Conservation (phyloP, 2,797 vertebrate genomes). For the Siniperca scherzeri region DNA sequence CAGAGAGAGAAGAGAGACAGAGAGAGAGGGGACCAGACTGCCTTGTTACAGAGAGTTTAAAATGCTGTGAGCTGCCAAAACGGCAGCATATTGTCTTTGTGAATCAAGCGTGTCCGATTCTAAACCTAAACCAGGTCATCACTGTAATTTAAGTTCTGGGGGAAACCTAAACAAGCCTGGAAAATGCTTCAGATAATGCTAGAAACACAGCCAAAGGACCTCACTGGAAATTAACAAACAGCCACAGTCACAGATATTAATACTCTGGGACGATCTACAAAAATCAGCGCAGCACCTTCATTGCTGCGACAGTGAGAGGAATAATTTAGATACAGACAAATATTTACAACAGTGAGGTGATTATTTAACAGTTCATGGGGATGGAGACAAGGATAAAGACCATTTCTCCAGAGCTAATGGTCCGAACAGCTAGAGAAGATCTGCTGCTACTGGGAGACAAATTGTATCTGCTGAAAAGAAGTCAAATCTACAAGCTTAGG, state of each 20-base stretch:
- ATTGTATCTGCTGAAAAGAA: neutral
- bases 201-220: slow-evolving; percentile 1
- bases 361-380: slow-evolving; percentile 35
- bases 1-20: neutral
- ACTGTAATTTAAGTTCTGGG: slow-evolving; percentile 44
- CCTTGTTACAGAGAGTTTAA: slow-evolving; percentile 34
- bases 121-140: slow-evolving; percentile 56
- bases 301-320: neutral
- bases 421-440: neutral
- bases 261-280: slow-evolving; percentile 6
- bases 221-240: slow-evolving; percentile 24
- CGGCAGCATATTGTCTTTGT: slow-evolving; percentile 61
- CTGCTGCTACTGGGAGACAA: slow-evolving; percentile 31
- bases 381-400: slow-evolving; percentile 31
- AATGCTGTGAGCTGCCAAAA: slow-evolving; percentile 54
- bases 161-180: slow-evolving; percentile 54
- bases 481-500: neutral
- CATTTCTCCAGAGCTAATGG: slow-evolving; percentile 4
- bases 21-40: neutral
- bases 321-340: slow-evolving; percentile 39
- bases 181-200: slow-evolving; percentile 33
- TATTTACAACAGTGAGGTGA: slow-evolving; percentile 56
- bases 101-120: slow-evolving; percentile 51
- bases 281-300: slow-evolving; percentile 26
- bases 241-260: slow-evolving; percentile 22